These are phyloP conservation scores for Thunnus thynnus DNA, from an alignment of 2,113 vertebrate species.

Conservation along the genomic window DNA sequence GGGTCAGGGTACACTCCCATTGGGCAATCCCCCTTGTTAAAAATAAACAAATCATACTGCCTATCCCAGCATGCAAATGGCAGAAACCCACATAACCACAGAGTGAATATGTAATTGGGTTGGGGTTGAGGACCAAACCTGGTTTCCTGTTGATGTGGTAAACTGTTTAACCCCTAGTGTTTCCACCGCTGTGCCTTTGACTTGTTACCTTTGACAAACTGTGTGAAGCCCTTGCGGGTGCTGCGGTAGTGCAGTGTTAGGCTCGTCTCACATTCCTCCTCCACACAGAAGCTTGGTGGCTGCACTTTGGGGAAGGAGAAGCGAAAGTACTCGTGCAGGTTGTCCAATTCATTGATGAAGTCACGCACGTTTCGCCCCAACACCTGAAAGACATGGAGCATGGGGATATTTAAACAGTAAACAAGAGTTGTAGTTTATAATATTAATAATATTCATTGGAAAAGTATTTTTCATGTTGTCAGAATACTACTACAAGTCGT, in stretches of 20 bases:
- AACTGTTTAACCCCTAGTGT: background rate
- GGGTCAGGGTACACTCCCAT: no score
- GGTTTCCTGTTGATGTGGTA: background rate
- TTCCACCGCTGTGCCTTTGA: background rate
- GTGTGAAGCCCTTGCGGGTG: constrained; percentile 85
- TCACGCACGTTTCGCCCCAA: constrained; percentile 83
- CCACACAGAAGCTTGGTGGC: constrained; percentile 85
- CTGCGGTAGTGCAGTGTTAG: constrained; percentile 84
- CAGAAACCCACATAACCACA: background rate
- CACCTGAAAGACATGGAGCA: constrained; percentile 61
- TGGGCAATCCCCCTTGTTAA: no score
- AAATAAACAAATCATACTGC: no score
- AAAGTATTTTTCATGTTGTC: background rate
- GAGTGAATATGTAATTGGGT: background rate
- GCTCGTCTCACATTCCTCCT: constrained; percentile 85
- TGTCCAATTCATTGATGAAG: constrained; percentile 87
- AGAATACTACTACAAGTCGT: no score
- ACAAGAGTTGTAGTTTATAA: background rate
- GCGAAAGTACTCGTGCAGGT: constrained; percentile 85
- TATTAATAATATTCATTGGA: background rate
- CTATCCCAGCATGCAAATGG: constrained; percentile 11
- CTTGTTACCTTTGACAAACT: constrained; percentile 84
- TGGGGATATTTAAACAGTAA: background rate
- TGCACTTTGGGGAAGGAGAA: constrained; percentile 87
- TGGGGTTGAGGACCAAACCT: constrained; percentile 21